phyloP scores from a whole-genome alignment of 2,113 vertebrate genomes.

The Notarius lentiginosus region DNA sequence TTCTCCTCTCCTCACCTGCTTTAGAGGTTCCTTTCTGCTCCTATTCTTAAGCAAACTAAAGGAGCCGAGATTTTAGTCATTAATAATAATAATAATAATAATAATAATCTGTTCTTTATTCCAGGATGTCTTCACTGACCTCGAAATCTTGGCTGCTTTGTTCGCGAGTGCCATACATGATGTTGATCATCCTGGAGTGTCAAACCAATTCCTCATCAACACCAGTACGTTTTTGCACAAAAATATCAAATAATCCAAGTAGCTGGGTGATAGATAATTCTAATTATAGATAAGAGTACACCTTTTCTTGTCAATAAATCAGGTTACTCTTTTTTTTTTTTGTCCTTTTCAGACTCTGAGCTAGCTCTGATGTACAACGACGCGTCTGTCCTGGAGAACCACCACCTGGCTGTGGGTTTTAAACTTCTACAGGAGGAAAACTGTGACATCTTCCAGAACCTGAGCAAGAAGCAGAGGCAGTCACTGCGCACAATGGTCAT shows the following conservation, averaged over 20 bases:
- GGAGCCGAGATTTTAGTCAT: background rate
- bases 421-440: slow-evolving; percentile 89
- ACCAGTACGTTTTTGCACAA: slow-evolving; percentile 77
- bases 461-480: slow-evolving; percentile 83
- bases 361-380: slow-evolving; percentile 93
- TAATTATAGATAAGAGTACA: background rate
- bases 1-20: slow-evolving; percentile 85
- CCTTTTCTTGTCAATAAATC: background rate
- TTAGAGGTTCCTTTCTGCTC: slow-evolving; percentile 75
- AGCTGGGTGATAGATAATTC: background rate
- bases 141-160: slow-evolving; percentile 88
- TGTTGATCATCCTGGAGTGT: slow-evolving; percentile 88
- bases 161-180: slow-evolving; percentile 92
- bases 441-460: slow-evolving; percentile 90
- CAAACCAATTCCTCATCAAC: slow-evolving; percentile 94
- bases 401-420: slow-evolving; percentile 90
- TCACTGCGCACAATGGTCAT: slow-evolving; percentile 88
- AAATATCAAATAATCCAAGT: background rate
- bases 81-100: background rate
- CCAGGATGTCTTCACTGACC: slow-evolving; percentile 87
- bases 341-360: slow-evolving; percentile 78
- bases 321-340: background rate
- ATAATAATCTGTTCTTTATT: background rate
- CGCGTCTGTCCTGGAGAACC: slow-evolving; percentile 87
- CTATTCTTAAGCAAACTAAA: background rate